phyloP scores from a whole-genome alignment of 2,888 invertebrate genomes.

The Vannuccia rotundouncinata region DNA sequence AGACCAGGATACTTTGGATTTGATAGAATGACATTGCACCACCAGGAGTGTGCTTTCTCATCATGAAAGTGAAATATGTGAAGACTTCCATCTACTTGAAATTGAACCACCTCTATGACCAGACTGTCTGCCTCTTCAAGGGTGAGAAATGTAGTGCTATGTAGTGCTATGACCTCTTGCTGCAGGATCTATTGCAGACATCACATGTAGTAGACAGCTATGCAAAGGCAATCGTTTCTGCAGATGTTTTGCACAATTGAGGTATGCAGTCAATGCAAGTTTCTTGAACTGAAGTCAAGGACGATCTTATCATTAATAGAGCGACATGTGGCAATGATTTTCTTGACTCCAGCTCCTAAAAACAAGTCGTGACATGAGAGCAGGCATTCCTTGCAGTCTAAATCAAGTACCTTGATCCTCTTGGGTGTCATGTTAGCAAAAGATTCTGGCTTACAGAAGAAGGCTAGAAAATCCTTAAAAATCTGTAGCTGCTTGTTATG shows the following conservation, averaged over 20 bases:
- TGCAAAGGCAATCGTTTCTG: neutral
- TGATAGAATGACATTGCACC: too few species aligned
- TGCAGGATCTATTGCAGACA: neutral
- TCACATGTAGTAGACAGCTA: neutral
- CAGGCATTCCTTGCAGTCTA: neutral
- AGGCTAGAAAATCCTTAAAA: neutral
- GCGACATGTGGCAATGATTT: neutral
- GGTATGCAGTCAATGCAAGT: neutral
- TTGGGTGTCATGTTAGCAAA: neutral
- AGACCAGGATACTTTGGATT: too few species aligned
- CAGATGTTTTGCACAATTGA: neutral
- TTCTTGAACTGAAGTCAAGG: neutral
- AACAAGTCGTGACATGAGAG: neutral
- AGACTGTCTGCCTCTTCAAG: too few species aligned
- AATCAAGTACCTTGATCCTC: neutral
- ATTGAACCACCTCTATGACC: too few species aligned
- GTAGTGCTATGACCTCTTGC: neutral
- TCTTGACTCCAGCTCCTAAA: neutral
- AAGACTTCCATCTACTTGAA: too few species aligned
- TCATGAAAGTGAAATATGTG: too few species aligned
- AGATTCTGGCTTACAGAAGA: neutral
- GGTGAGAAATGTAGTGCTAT: too few species aligned
- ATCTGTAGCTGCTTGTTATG: neutral
- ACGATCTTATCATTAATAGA: neutral
- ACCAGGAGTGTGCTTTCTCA: too few species aligned